Evolutionary conservation across 2,888 invertebrate species (phyloP), one percentile per base, ranked within the genome.

Genomic region (Danaus chrysippus): DNA sequence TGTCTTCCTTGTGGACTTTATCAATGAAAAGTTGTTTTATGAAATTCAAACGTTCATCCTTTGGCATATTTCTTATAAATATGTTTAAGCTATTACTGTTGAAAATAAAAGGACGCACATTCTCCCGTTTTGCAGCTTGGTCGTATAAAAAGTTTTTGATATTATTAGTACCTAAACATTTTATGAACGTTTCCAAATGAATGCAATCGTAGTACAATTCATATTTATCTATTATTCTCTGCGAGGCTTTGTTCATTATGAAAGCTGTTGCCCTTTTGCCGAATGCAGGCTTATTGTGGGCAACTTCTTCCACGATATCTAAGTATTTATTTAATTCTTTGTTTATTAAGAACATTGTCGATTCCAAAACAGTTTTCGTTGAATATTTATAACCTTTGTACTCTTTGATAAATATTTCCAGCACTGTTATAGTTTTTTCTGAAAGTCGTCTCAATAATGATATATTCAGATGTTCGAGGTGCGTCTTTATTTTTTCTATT

Each of bases 101-200:
- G 41, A 76, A 73, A 61, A 74, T 70, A 56, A 64, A 53, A 23
- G 44, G 46, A 12, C 57, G 46, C 56, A 58, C 57, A 15, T 59
- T 34, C 54, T 57, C 57, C 15, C 59, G 56, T 43, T 58, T 57
- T 17, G 42, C 55, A 17, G 70, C 72, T 68, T 78, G 75, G 53
- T 73, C 68, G 46, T 74, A 71, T 42, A 86, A 66, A 61, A 84
- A 83, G 8, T 71, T 64, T 73, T 81, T 78, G 23, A 84, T 70
- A 59, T 82, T 75, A 67, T 80, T 76, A 52, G 65, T 70, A 60
- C 80, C 77, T 10, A 87, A 66, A 71, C 74, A 73, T 71, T 76
- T 80, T n/a, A 76, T 77, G 70, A 88, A 84, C 8, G 82, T 85
- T 13, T 74, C 73, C n/a, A 82, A 59, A 66, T 88, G 68, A 54